Percentiles rank a stretch among this genome's conserved stretches.
phyloP scores from a whole-genome alignment of 2,888 invertebrate genomes.

The Odontothrips loti region DNA sequence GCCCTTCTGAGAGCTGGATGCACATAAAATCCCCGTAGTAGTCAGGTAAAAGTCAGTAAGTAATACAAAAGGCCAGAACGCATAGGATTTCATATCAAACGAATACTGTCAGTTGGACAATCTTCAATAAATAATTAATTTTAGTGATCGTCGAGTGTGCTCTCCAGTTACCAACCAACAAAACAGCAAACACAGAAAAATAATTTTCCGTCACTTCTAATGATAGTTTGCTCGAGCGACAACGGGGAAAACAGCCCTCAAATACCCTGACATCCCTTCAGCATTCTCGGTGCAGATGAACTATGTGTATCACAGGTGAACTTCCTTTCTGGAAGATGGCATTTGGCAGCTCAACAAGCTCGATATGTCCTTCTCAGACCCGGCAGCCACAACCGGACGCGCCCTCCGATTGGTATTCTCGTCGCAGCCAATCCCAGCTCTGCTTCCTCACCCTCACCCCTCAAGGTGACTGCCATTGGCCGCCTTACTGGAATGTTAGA shows the following conservation, averaged over 20 bases:
- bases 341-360: not conserved
- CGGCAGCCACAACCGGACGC: not conserved
- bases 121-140: not conserved
- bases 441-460: too few species aligned
- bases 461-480: too few species aligned
- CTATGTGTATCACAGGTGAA: conserved; percentile 20
- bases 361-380: not conserved
- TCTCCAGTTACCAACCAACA: not conserved
- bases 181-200: not conserved
- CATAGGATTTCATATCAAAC: not conserved
- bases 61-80: too few species aligned
- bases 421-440: too few species aligned
- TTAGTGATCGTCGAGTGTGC: too few species aligned
- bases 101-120: not conserved
- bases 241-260: not conserved
- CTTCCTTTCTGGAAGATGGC: conserved; percentile 7
- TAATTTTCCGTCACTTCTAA: not conserved
- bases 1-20: not conserved
- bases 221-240: not conserved
- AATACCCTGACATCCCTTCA: conserved; percentile 12
- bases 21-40: not conserved
- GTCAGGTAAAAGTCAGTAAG: too few species aligned
- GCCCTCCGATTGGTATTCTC: not conserved
- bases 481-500: not conserved
- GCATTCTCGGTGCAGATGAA: not conserved